Percentiles rank a stretch among this genome's conserved stretches.
phyloP scores from a whole-genome alignment of 2,888 invertebrate species.

The Cheilosia vulpina region DNA sequence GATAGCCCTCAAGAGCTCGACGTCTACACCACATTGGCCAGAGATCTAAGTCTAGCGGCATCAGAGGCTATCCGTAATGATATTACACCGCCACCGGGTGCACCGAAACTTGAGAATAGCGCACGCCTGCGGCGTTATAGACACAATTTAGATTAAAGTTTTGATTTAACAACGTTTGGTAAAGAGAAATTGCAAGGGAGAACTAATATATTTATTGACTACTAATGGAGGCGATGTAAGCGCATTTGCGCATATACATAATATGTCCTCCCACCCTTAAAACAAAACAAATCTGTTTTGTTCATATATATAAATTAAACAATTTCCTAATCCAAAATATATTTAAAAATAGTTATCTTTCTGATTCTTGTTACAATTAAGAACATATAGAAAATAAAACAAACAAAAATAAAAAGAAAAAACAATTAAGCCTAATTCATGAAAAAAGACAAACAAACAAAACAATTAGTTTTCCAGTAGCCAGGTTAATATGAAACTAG shows the following conservation, averaged over 20 bases:
- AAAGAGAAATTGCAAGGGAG: not conserved
- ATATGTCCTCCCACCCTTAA: not conserved
- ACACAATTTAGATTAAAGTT: constrained; percentile 81
- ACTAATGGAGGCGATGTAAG: not conserved
- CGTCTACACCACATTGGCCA: constrained; percentile 55
- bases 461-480: constrained; percentile 5
- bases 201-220: constrained; percentile 10
- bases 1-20: constrained; percentile 47
- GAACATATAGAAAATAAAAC: constrained; percentile 8
- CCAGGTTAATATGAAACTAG: constrained; percentile 19
- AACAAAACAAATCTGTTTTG: constrained; percentile 27
- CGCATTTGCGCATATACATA: not conserved
- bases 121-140: constrained; percentile 83
- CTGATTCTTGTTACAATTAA: constrained; percentile 28
- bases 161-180: not conserved
- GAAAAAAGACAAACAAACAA: constrained; percentile 10
- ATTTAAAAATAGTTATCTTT: constrained; percentile 35
- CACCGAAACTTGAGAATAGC: constrained; percentile 83
- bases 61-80: constrained; percentile 78
- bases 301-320: constrained; percentile 11
- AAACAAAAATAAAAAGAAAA: not conserved
- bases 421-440: not conserved
- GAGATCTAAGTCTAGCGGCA: constrained; percentile 77
- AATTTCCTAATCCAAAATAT: constrained; percentile 34
- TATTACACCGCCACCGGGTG: constrained; percentile 83